Evolutionary conservation across 2,888 invertebrate genomes (phyloP), one percentile per base, ranked within the genome.

Genomic region (Erannis defoliaria): DNA sequence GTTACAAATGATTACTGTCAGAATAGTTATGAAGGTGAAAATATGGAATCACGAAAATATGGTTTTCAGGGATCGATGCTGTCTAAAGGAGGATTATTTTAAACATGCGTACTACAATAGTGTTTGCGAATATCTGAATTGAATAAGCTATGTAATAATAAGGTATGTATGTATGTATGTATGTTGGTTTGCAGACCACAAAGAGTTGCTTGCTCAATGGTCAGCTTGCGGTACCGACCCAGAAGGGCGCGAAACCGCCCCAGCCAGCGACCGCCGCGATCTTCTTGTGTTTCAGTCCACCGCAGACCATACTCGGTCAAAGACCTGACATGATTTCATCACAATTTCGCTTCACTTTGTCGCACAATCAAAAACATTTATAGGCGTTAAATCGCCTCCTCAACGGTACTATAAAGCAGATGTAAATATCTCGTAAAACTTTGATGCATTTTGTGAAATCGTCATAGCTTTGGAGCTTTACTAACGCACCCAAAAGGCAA

Each of bases 251-350:
- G 21, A 43, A 14, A 40, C 48, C 38, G 35, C 14, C 40, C 31
- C 26, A 49, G 40, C 46, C 21, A 23, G 40, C 16, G 79, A 83
- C 82, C 86, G 37, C 83, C 75, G 74, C 71, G 74, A 74, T 82
- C 82, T 83, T 87, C 88, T 89, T 85, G 81, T 83, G 78, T 90
- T 90, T 86, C 89, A 88, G 84, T 73, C 78, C 80, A 89, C 88
- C 90, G 81, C 89, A 76, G 74, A 73, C 72, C 81, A 79, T 72
- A 77, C 75, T 71, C 81, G 83, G 89, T 86, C 88, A 85, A 78
- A 80, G 89, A 89, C 86, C 89, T 76, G 72, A 74, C 78, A 76
- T 76, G 77, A 55, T 50, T 46, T 82, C 83, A 80, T 82, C 79
- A 75, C 78, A 80, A 82, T 80, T 78, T 64, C 59, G 62, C 61